Conservation (phyloP, 2,888 invertebrate genomes). For the Ormyrus rosae region DNA sequence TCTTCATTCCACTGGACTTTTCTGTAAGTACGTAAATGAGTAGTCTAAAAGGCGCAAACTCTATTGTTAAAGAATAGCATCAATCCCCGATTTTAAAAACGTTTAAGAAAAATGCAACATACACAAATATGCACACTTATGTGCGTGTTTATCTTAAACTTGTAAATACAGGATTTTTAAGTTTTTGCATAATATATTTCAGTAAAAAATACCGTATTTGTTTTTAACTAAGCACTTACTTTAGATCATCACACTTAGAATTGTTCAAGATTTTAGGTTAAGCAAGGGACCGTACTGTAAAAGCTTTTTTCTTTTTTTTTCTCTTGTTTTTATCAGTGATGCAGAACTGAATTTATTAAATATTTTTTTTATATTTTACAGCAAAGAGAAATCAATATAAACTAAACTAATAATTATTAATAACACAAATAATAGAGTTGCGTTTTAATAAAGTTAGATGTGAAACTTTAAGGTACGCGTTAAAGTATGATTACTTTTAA, state of each 20-base stretch:
- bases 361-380: conserved; percentile 69
- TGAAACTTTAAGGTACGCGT: background rate
- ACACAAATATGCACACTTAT: background rate
- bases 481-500: background rate
- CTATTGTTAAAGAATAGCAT: background rate
- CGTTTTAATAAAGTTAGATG: conserved; percentile 8
- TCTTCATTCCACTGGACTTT: conserved; percentile 42
- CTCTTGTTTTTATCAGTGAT: conserved; percentile 55
- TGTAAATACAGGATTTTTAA: conserved; percentile 63
- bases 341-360: conserved; percentile 62
- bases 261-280: conserved; percentile 57
- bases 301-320: conserved; percentile 35
- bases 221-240: conserved; percentile 65
- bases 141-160: conserved; percentile 57
- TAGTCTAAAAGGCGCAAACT: background rate
- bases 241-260: conserved; percentile 61
- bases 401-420: conserved; percentile 13
- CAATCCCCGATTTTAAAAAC: conserved; percentile 25
- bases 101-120: background rate
- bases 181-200: conserved; percentile 67
- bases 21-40: background rate
- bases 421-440: background rate
- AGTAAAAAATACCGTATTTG: conserved; percentile 59
- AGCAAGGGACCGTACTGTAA: conserved; percentile 59
- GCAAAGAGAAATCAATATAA: conserved; percentile 60